Conservation (phyloP, 2,113 vertebrate species). For the Poeciliopsis occidentalis region DNA sequence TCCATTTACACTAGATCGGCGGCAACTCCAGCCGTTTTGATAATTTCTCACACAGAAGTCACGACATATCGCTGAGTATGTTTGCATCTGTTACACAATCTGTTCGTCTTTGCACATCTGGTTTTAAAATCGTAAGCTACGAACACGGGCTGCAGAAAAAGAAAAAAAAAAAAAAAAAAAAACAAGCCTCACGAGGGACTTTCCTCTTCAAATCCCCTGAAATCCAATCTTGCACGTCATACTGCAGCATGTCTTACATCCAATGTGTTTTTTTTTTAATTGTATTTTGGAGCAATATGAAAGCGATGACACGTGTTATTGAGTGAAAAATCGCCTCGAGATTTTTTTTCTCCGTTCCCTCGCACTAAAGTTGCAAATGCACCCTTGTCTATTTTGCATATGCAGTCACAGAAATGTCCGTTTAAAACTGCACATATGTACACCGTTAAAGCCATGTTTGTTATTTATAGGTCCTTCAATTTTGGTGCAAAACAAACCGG, state of each 20-base stretch:
- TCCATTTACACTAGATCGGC: no score
- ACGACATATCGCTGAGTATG: constrained; percentile 13
- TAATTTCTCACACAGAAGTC: constrained; percentile 38
- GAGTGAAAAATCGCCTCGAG: constrained; percentile 1
- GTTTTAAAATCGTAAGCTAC: constrained; percentile 38
- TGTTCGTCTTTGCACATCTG: constrained; percentile 46
- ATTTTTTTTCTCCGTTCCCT: no score
- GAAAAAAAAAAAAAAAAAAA: constrained; percentile 13
- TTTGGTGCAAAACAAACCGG: no score
- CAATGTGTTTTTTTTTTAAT: constrained; percentile 3
- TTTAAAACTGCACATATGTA: no score
- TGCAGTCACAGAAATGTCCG: no score
- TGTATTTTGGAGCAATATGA: constrained; percentile 22
- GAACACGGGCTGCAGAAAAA: constrained; percentile 35
- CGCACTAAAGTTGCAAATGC: no score
- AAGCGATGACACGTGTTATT: constrained; percentile 2
- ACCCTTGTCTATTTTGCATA: no score
- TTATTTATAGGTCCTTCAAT: no score
- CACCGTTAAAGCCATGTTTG: no score
- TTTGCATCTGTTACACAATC: constrained; percentile 26
- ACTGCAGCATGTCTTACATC: constrained; percentile 39
- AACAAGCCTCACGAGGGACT: constrained; percentile 58
- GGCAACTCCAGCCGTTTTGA: not conserved
- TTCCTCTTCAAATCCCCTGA: constrained; percentile 66
- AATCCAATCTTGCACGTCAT: constrained; percentile 60